Conservation (phyloP, 2,113 vertebrate genomes). For the Ceyx margarethae region DNA sequence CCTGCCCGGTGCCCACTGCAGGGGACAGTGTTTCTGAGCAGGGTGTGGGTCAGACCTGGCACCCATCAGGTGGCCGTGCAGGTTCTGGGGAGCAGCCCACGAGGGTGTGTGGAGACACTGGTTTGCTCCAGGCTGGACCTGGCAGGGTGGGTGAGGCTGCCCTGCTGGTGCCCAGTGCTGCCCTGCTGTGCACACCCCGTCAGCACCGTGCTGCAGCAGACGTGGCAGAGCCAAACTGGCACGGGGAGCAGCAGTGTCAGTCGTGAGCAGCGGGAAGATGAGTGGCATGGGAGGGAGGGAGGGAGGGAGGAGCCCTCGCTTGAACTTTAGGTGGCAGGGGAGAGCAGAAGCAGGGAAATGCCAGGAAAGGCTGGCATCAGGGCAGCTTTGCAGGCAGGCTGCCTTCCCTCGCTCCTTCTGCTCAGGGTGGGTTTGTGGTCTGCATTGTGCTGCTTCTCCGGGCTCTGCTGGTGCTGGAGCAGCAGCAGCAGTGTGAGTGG, state of each 20-base stretch:
- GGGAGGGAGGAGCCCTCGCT: neutral
- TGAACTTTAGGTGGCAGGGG: neutral
- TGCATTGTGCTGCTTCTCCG: rapidly evolving
- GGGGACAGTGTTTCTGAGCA: neutral
- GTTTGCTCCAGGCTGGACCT: rapidly evolving
- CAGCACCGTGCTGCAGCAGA: neutral
- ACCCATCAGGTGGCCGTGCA: neutral
- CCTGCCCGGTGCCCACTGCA: rapidly evolving
- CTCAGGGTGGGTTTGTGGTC: neutral
- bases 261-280: neutral
- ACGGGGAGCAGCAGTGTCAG: neutral
- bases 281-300: neutral
- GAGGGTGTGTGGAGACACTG: rapidly evolving
- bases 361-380: neutral
- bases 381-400: rapidly evolving
- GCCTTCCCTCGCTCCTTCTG: neutral
- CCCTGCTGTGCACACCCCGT: neutral
- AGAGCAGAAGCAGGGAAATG: neutral
- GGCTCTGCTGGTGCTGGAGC: neutral
- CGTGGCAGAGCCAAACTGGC: neutral
- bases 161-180: neutral
- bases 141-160: rapidly evolving
- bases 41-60: too few species aligned
- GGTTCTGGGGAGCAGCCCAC: rapidly evolving
- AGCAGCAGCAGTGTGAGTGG: neutral